Conservation (phyloP, 2,113 vertebrate genomes). For the Vimba vimba region DNA sequence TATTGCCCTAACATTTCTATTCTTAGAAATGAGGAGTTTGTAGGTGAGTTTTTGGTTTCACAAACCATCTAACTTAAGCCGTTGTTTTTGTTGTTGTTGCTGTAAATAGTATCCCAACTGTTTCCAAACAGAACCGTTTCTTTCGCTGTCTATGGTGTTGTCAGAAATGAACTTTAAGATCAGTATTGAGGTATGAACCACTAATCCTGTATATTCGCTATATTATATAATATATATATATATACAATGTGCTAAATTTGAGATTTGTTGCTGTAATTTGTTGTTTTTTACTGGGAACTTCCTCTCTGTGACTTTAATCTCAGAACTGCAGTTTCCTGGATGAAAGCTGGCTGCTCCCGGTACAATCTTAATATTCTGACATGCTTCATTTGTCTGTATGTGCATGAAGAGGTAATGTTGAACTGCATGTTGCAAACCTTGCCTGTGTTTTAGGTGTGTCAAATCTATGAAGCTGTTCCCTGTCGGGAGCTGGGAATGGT, state of each 20-base stretch:
- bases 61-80: neutral
- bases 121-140: slow-evolving; percentile 76
- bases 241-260: neutral
- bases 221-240: neutral
- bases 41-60: slow-evolving; percentile 67
- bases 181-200: slow-evolving; percentile 76
- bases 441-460: slow-evolving; percentile 76
- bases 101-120: neutral
- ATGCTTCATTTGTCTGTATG: neutral
- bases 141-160: slow-evolving; percentile 78
- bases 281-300: neutral
- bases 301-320: slow-evolving; percentile 46
- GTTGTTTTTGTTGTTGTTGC: neutral
- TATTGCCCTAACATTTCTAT: slow-evolving; percentile 76
- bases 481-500: slow-evolving; percentile 76
- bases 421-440: slow-evolving; percentile 47
- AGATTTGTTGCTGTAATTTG: neutral
- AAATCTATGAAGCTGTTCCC: slow-evolving; percentile 78
- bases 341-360: slow-evolving; percentile 82
- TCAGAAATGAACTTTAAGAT: slow-evolving; percentile 82
- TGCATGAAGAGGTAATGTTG: slow-evolving; percentile 6
- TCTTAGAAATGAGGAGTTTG: slow-evolving; percentile 77
- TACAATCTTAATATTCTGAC: slow-evolving; percentile 58
- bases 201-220: neutral
- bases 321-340: slow-evolving; percentile 87